phyloP scores from a whole-genome alignment of 2,113 vertebrate species.

The Gila orcuttii region DNA sequence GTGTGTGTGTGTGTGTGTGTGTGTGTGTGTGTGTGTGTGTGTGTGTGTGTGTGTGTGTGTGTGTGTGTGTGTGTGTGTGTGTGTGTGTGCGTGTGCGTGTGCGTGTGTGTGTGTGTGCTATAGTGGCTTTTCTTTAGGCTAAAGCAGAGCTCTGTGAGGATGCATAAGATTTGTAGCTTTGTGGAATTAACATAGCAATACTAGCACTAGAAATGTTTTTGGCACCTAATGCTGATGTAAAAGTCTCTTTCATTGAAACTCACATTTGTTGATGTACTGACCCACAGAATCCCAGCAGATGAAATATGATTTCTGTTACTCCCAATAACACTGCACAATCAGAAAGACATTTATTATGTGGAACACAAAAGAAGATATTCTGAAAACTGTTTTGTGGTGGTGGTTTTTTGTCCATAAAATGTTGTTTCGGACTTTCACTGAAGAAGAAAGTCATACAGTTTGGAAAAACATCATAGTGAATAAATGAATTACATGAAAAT shows the following conservation, averaged over 20 bases:
- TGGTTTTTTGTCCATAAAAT: background rate
- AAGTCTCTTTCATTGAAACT: background rate
- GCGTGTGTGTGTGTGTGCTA: background rate
- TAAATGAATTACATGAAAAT: background rate
- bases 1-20: background rate
- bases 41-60: background rate
- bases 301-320: background rate
- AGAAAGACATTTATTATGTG: background rate
- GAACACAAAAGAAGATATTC: too few species aligned
- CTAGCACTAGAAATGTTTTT: background rate
- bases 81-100: background rate
- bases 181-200: background rate
- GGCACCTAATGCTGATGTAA: background rate
- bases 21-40: background rate
- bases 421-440: background rate
- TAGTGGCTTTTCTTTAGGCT: background rate
- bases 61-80: background rate
- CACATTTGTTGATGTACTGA: background rate
- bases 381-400: background rate
- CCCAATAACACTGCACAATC: background rate
- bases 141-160: slow-evolving; percentile 6
- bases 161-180: slow-evolving; percentile 9
- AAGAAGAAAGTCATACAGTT: background rate
- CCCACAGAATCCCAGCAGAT: background rate
- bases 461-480: background rate